Conservation (phyloP, 2,113 vertebrate species). For the Albula goreensis region DNA sequence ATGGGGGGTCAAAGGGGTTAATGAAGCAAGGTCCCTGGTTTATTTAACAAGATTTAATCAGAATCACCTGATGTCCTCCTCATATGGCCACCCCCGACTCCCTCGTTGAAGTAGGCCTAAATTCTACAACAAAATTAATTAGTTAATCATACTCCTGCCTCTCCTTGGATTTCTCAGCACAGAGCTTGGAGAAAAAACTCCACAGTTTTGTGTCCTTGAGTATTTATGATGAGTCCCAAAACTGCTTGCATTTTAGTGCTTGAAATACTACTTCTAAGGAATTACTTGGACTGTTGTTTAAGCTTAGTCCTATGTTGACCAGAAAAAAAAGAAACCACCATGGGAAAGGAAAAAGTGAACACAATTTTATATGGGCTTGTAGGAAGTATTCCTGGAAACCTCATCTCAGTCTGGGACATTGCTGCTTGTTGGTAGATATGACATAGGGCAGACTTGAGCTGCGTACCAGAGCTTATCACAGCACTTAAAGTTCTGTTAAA, state of each 20-base stretch:
- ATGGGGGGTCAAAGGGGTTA: constrained; percentile 40
- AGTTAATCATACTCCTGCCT: constrained; percentile 37
- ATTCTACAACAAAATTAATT: constrained; percentile 40
- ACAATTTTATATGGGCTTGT: neutral
- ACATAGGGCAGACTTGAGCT: neutral
- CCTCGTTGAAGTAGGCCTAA: constrained; percentile 16
- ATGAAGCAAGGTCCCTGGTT: constrained; percentile 40
- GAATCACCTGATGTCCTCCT: constrained; percentile 34
- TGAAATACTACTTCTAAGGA: neutral
- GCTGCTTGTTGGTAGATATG: neutral
- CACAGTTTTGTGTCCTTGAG: neutral
- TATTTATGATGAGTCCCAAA: neutral
- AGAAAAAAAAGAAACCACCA: neutral
- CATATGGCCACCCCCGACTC: constrained; percentile 22
- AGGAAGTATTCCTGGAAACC: neutral
- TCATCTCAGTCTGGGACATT: neutral
- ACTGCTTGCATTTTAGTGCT: neutral
- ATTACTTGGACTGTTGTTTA: neutral
- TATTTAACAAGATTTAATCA: constrained; percentile 39
- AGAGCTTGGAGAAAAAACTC: constrained; percentile 22
- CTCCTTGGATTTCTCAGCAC: constrained; percentile 30
- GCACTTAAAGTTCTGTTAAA: neutral
- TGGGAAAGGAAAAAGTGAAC: neutral
- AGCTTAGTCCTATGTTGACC: neutral
- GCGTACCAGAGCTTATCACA: neutral